Evolutionary conservation across 2,888 invertebrate species (phyloP).

Genomic region (Pristionchus arcanus): DNA sequence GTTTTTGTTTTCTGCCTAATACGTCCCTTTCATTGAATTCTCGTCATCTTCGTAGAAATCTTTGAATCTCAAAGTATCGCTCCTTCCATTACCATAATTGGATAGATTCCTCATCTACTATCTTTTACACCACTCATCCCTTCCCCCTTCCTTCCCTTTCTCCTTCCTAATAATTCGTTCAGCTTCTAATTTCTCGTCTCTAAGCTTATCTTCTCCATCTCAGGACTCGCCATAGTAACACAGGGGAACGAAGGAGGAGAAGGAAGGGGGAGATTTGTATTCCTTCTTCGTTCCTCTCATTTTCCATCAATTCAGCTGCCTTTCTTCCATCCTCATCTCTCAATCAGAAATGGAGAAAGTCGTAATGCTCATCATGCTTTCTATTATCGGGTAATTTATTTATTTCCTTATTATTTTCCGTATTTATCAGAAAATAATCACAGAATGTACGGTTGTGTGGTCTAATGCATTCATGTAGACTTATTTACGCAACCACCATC

Average conservation of each 20-base stretch:
- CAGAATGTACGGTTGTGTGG: no score
- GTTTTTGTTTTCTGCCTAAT: no score
- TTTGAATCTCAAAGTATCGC: neutral
- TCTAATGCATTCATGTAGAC: no score
- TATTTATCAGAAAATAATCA: neutral
- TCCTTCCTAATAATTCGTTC: neutral
- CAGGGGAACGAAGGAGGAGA: neutral
- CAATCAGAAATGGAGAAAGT: slow-evolving; percentile 7
- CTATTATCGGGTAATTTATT: slow-evolving; percentile 23
- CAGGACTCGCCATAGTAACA: slow-evolving; percentile 28
- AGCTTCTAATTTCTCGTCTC: neutral
- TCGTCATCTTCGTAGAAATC: neutral
- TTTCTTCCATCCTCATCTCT: neutral
- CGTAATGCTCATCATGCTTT: neutral
- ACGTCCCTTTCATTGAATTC: neutral
- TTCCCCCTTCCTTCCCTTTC: neutral
- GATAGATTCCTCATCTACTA: neutral
- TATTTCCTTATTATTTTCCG: neutral
- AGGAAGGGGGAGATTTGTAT: slow-evolving; percentile 40
- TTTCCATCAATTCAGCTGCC: slow-evolving; percentile 13
- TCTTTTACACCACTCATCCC: neutral
- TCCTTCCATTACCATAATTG: slow-evolving; percentile 13
- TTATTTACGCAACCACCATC: no score
- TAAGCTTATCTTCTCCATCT: slow-evolving; percentile 8
- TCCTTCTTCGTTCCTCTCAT: neutral